Percentiles rank a stretch among this genome's conserved stretches.
Conservation (phyloP, 2,113 vertebrate species). For the Sylvietta virens region DNA sequence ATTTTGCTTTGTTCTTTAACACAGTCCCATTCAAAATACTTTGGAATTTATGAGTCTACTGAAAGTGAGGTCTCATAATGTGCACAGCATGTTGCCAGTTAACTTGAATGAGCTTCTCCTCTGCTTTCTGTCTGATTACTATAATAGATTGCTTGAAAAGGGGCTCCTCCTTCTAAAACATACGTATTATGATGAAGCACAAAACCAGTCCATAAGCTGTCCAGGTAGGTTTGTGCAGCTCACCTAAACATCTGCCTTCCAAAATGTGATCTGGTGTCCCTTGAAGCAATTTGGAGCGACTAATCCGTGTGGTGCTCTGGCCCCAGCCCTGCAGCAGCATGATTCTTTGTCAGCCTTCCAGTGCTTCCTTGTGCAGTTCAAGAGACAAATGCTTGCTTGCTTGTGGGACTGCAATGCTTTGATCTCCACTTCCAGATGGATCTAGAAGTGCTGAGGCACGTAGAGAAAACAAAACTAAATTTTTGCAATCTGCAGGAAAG, state of each 20-base stretch:
- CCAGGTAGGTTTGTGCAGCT: background rate
- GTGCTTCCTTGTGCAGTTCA: background rate
- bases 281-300: background rate
- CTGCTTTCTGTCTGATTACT: conserved; percentile 27
- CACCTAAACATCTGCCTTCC: background rate
- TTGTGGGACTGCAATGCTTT: conserved; percentile 2
- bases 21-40: background rate
- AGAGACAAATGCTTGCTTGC: conserved; percentile 7
- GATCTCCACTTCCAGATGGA: conserved; percentile 54
- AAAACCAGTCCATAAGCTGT: background rate
- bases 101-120: conserved; percentile 58
- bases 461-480: conserved; percentile 24
- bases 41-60: conserved; percentile 33
- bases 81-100: conserved; percentile 37
- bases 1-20: conserved; percentile 61
- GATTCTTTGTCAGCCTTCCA: conserved; percentile 6
- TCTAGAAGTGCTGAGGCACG: background rate
- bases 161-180: conserved; percentile 5
- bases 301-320: fast-evolving
- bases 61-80: conserved; percentile 45
- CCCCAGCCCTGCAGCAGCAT: background rate
- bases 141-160: conserved; percentile 1
- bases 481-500: conserved; percentile 3
- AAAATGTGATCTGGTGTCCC: background rate
- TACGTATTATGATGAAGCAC: background rate